Evolutionary conservation across 2,113 vertebrate genomes (phyloP).

Genomic region (Gnathonemus echidnorhynchus): DNA sequence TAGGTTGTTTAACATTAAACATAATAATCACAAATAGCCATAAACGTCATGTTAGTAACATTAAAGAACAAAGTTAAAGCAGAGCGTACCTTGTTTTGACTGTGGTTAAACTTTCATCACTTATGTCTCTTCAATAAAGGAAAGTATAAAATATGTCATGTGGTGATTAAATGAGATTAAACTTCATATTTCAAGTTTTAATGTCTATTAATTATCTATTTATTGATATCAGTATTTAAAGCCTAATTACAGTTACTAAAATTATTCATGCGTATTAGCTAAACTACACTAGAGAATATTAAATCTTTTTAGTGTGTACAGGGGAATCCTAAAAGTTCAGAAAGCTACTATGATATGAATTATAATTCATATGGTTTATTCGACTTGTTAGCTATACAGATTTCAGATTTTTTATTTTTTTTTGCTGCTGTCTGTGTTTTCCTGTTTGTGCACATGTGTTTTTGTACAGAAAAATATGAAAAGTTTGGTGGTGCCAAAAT

Average conservation of each 20-base stretch:
- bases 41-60: not conserved
- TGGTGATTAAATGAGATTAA: not conserved
- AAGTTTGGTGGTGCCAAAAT: not conserved
- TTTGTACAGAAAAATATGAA: not conserved
- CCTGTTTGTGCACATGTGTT: not conserved
- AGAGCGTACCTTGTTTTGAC: not conserved
- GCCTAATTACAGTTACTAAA: not conserved
- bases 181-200: not conserved
- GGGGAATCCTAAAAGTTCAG: not conserved
- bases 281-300: not conserved
- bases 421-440: not conserved
- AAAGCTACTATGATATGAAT: not conserved
- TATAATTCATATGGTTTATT: not conserved
- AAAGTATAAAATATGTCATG: not conserved
- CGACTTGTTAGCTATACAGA: not conserved
- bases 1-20: not conserved
- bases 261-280: not conserved
- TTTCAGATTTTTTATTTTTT: not conserved
- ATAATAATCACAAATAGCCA: not conserved
- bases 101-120: not conserved
- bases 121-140: not conserved
- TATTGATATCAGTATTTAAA: not conserved
- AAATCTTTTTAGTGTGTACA: not conserved
- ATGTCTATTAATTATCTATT: not conserved
- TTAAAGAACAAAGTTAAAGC: not conserved